Evolutionary conservation across 2,888 invertebrate genomes (phyloP), one percentile per base, ranked within the genome.

Genomic region (Mamestra brassicae): DNA sequence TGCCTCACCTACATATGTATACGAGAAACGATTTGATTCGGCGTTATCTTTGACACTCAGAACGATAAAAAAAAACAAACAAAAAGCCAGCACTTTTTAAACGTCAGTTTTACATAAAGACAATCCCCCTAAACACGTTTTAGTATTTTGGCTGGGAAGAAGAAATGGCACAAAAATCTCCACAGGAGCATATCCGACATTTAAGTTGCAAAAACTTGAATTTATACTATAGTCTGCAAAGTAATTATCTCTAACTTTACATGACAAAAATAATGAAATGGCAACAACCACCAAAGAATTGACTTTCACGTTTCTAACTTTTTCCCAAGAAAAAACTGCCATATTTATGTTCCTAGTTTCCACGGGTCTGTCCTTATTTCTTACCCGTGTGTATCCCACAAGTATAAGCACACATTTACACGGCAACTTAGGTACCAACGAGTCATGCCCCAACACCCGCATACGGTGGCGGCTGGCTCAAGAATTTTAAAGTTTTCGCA

Each of bases 401-500:
- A 90, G 93, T 90, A 89, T 90, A 90, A 89, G 89, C 89, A 90
- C 91, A 90, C 88, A 88, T 90, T 94, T 93, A 91, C 93, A 94
- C 94, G 95, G 92, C 90, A 93, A 92, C 94, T 95, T 94, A 89
- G 92, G 92, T 90, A 89, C 90, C 90, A 91, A 93, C 93, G 91
- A 93, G 91, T 92, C 92, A 89, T 93, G 90, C 92, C 84, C 69
- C 80, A 86, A 78, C 90, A 88, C 89, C 85, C 86, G 69, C 86
- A 85, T 86, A 88, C 87, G 80, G 81, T 68, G 83, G 78, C 83
- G 73, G 75, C 71, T 88, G 84, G 89, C 79, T 74, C 74, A 90
- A 91, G 90, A 91, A 91, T 91, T 93, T 92, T 92, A 91, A 95
- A 95, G 94, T 95, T 95, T 94, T 92, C 94, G 77, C 95, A 95